These are phyloP conservation scores for Antechinus flavipes DNA, from an alignment of 2,113 vertebrate species.

Conservation along the genomic window DNA sequence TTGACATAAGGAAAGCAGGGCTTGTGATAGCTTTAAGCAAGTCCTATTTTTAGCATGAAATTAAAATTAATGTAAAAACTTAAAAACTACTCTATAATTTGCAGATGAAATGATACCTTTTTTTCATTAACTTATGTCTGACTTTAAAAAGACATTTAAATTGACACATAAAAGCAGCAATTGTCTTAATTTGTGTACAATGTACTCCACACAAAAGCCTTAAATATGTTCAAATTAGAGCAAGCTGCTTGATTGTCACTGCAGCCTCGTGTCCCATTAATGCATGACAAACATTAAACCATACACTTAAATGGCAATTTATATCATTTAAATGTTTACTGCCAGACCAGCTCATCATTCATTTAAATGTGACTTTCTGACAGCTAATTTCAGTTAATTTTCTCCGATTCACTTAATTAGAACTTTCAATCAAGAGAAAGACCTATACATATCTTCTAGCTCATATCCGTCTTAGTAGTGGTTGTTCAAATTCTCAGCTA, in stretches of 20 bases:
- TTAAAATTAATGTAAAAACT: conserved; percentile 77
- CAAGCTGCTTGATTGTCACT: conserved; percentile 99
- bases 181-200: conserved; percentile 98
- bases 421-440: conserved; percentile 94
- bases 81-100: conserved; percentile 77
- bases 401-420: conserved; percentile 98
- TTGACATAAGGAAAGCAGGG: conserved; percentile 57
- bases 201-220: conserved; percentile 94
- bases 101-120: conserved; percentile 84
- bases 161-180: conserved; percentile 96
- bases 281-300: conserved; percentile 99
- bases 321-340: conserved; percentile 99
- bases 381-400: conserved; percentile 99
- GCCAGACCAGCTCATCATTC: conserved; percentile 94
- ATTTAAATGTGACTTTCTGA: conserved; percentile 99
- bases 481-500: conserved; percentile 80
- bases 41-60: conserved; percentile 77
- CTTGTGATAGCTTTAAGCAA: conserved; percentile 69
- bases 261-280: conserved; percentile 99
- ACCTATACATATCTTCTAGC: conserved; percentile 82
- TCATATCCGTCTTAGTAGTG: conserved; percentile 83
- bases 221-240: conserved; percentile 99
- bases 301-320: conserved; percentile 99
- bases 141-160: conserved; percentile 88
- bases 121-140: conserved; percentile 92